Conservation (phyloP, 2,797 vertebrate species). For the Moxostoma hubbsi region DNA sequence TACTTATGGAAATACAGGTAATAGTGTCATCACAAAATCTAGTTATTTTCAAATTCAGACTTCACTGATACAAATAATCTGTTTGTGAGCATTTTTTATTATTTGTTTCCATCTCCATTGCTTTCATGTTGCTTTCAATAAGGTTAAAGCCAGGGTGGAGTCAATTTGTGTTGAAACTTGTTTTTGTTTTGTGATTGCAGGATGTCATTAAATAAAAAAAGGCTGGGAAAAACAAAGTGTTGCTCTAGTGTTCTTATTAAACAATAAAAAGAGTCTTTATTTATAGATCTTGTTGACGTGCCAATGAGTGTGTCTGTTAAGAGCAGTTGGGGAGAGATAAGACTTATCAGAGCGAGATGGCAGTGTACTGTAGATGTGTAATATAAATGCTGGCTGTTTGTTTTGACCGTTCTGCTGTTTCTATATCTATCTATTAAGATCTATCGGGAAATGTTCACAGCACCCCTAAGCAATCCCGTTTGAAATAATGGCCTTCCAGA, state of each 20-base stretch:
- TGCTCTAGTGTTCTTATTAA: slow-evolving; percentile 13
- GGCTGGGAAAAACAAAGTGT: not conserved
- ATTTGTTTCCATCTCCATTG: not conserved
- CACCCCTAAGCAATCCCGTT: slow-evolving; percentile 2
- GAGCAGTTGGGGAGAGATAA: slow-evolving; percentile 19
- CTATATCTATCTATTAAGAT: slow-evolving; percentile 19
- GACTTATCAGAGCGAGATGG: slow-evolving; percentile 23
- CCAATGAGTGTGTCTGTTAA: slow-evolving; percentile 4
- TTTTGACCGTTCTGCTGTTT: slow-evolving; percentile 33
- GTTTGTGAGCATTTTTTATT: not conserved
- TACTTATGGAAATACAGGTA: too few species aligned
- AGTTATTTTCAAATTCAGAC: too few species aligned
- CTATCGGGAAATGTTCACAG: slow-evolving; percentile 4
- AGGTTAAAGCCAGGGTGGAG: slow-evolving; percentile 18
- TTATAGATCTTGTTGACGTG: slow-evolving; percentile 13
- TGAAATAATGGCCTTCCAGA: slow-evolving; percentile 13
- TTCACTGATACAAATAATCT: too few species aligned
- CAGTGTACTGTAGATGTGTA: not conserved
- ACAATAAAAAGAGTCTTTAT: not conserved
- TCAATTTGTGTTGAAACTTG: not conserved
- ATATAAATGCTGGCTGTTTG: slow-evolving; percentile 2
- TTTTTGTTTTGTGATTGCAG: slow-evolving; percentile 27
- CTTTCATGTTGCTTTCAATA: slow-evolving; percentile 18
- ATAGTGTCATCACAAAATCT: too few species aligned
- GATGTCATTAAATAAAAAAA: slow-evolving; percentile 35